These are phyloP conservation scores for Cladorhizidae sp. DNA, from an alignment of 37 sponge, comb jelly and placozoan genomes.

Conservation along the genomic window DNA sequence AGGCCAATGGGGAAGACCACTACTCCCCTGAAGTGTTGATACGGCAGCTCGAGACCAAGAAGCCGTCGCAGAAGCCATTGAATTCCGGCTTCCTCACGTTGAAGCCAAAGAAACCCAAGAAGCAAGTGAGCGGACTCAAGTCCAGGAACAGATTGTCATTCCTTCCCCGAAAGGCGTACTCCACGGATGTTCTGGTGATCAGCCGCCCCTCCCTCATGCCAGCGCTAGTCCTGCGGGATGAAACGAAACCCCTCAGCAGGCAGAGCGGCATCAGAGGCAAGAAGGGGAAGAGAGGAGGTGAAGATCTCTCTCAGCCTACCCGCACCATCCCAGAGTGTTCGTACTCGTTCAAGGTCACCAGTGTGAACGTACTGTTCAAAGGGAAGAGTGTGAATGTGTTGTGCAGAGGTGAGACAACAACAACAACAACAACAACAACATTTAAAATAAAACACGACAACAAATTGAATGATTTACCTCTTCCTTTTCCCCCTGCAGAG, in stretches of 20 bases:
- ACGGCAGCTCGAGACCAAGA: background rate
- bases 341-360: slow-evolving; percentile 15
- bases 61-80: background rate
- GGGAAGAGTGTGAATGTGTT: background rate
- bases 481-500: slow-evolving; percentile 17
- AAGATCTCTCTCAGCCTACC: background rate
- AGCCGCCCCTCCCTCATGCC: background rate
- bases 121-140: background rate
- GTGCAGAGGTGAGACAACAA: slow-evolving; percentile 35
- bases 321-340: slow-evolving; percentile 25
- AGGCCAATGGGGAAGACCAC: too few relatives aligned
- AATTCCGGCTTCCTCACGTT: background rate
- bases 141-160: background rate
- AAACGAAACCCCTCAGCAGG: background rate
- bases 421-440: background rate
- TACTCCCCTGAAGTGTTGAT: too few relatives aligned
- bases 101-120: too few relatives aligned
- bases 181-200: too few relatives aligned
- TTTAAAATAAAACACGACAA: background rate
- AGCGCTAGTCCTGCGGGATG: too few relatives aligned
- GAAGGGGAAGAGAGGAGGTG: background rate
- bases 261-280: background rate
- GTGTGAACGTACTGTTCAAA: slow-evolving; percentile 11
- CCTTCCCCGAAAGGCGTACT: background rate
- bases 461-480: background rate